These are phyloP conservation scores for Varanus komodoensis DNA, from an alignment of 2,113 vertebrate genomes.

Conservation along the genomic window DNA sequence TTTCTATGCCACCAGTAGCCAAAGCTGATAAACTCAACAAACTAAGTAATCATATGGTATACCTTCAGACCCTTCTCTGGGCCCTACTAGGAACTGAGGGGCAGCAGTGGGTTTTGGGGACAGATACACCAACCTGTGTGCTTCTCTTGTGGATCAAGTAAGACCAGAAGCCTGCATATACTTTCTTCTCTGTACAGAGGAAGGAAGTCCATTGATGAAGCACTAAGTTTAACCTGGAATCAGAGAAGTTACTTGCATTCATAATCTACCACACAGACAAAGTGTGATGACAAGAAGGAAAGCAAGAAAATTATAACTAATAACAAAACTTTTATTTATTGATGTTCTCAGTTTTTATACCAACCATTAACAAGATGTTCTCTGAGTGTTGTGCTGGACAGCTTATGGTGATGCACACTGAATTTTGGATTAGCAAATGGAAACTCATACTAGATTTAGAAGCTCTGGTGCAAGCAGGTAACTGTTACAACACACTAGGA, in stretches of 20 bases:
- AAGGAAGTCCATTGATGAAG: slow-evolving; percentile 68
- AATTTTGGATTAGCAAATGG: not conserved
- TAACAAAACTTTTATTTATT: not conserved
- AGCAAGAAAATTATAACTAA: not conserved
- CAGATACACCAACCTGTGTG: slow-evolving; percentile 74
- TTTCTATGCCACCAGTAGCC: too few relatives aligned
- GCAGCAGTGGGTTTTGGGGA: not conserved
- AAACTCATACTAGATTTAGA: not conserved
- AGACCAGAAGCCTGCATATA: slow-evolving; percentile 73
- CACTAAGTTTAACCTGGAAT: slow-evolving; percentile 75
- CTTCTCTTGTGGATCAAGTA: slow-evolving; percentile 76
- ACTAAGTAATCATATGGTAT: not conserved
- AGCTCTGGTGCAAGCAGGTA: not conserved
- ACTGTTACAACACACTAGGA: not conserved
- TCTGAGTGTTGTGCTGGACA: too few relatives aligned
- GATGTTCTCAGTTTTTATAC: not conserved
- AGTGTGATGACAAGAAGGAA: not conserved
- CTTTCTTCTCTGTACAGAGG: slow-evolving; percentile 72
- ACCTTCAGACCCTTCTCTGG: not conserved
- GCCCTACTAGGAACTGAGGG: not conserved
- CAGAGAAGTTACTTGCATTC: slow-evolving; percentile 34
- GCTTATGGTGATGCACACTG: too few relatives aligned
- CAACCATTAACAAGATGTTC: not conserved
- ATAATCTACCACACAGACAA: not conserved
- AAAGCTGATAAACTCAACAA: too few relatives aligned